Evolutionary conservation across 1,140 invertebrate species (phyloP).

Genomic region (Aphis gossypii): DNA sequence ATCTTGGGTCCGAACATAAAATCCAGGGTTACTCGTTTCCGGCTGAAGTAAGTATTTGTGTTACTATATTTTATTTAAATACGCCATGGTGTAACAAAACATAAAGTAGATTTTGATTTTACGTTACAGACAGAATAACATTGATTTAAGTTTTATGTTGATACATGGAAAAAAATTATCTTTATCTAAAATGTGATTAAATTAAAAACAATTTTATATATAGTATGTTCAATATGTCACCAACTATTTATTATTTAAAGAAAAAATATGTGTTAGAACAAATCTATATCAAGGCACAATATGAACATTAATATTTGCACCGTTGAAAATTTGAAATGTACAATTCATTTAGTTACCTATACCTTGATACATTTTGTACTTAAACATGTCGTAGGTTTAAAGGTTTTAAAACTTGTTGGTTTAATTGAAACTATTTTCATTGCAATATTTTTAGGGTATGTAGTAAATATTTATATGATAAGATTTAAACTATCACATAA

Average conservation of each 20-base stretch:
- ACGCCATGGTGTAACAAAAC: not conserved
- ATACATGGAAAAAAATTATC: not conserved
- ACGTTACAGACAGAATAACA: not conserved
- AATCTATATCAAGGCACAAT: not conserved
- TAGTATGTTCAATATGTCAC: not conserved
- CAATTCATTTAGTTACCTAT: not conserved
- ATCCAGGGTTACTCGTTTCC: constrained; percentile 93
- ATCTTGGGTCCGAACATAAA: constrained; percentile 89
- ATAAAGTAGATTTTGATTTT: not conserved
- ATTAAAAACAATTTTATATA: not conserved
- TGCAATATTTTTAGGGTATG: too few relatives aligned
- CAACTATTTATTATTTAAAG: not conserved
- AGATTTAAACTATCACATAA: not conserved
- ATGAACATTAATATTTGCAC: not conserved
- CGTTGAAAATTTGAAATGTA: not conserved
- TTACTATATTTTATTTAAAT: not conserved
- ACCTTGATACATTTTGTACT: not conserved
- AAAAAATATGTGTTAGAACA: not conserved
- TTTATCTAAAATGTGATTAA: not conserved
- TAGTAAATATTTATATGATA: not conserved
- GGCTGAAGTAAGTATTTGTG: constrained; percentile 79
- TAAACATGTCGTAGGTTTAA: not conserved
- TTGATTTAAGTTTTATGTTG: not conserved
- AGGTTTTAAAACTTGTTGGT: not conserved
- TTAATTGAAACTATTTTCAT: not conserved